Evolutionary conservation across 2,113 vertebrate genomes (phyloP), one percentile per base, ranked within the genome.

Genomic region (Brienomyrus longianalis): DNA sequence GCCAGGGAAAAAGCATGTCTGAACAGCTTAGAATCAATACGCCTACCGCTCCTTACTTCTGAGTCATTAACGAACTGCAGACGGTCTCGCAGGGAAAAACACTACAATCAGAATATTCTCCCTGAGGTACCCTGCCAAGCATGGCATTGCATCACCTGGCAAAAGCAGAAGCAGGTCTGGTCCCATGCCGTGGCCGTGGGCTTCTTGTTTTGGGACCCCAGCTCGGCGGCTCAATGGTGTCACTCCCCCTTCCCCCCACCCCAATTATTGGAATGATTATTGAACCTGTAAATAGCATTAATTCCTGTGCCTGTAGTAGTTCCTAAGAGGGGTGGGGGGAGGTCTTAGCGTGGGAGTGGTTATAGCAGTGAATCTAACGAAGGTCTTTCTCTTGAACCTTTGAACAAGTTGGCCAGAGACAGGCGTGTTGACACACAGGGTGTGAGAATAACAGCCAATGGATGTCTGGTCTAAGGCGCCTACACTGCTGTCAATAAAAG

Each of bases 1-100:
- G 51, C 17, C 47, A 45, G 84, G 83, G 86, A 90, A 90, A 91
- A 83, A 70, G 91, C 1, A 74, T 50, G 45, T 92, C 92, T 93
- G 91, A 93, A 94, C 92, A 93, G 91, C 93, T 93, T 91, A 86
- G 92, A 93, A 95, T 95, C 93, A 94, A 94, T 94, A 93, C 17
- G 23, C 92, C 93, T 90, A 90, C 88, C 59, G 89, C 85, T 66
- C 27, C 90, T 90, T 92, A 92, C 92, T 48, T 92, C 91, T 90
- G 86, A 87, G 92, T 92, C 91, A 93, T 93, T 93, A 95, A 93
- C 93, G 92, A 95, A 93, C 91, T 93, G 86, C 83, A 89, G 89
- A 89, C 89, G 91, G 89, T 89, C 90, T 93, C 91, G 91, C 90
- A 77, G 91, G 93, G 89, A 93, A 62, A 88, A 83, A 83, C 13